Conservation (phyloP, 2,888 invertebrate species). For the Prosapia bicincta region DNA sequence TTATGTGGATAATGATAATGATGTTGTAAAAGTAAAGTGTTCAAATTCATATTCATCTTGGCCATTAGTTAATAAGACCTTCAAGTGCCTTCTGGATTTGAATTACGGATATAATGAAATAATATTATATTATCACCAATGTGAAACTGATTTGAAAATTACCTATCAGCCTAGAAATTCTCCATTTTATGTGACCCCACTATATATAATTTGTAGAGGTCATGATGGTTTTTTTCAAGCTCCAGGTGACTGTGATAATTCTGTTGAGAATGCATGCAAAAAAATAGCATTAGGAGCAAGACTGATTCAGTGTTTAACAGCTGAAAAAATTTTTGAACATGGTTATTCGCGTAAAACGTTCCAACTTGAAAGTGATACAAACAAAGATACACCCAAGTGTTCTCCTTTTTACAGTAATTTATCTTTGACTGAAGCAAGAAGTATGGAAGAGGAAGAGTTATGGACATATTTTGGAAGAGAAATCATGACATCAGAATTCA, state of each 20-base stretch:
- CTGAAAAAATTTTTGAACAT: slow-evolving; percentile 80
- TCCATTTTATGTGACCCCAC: slow-evolving; percentile 48
- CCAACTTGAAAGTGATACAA: slow-evolving; percentile 56
- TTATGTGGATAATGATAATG: slow-evolving; percentile 34
- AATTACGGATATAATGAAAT: slow-evolving; percentile 61
- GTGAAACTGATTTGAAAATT: slow-evolving; percentile 20
- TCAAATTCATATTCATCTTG: slow-evolving; percentile 49
- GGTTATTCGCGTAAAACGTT: slow-evolving; percentile 79
- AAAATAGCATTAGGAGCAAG: slow-evolving; percentile 74
- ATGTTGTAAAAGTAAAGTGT: slow-evolving; percentile 39
- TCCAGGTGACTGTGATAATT: slow-evolving; percentile 59
- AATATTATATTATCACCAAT: slow-evolving; percentile 54
- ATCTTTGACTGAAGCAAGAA: slow-evolving; percentile 64
- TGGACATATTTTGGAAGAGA: slow-evolving; percentile 86
- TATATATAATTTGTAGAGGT: slow-evolving; percentile 78
- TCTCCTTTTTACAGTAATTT: slow-evolving; percentile 69
- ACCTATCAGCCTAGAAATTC: slow-evolving; percentile 30
- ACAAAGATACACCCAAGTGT: slow-evolving; percentile 54
- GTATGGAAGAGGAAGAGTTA: slow-evolving; percentile 71
- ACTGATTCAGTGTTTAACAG: slow-evolving; percentile 80
- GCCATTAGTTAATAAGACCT: slow-evolving; percentile 63
- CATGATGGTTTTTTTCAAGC: slow-evolving; percentile 77
- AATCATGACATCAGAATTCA: slow-evolving; percentile 66
- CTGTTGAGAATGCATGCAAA: slow-evolving; percentile 67
- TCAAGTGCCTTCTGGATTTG: slow-evolving; percentile 65